A percentile compares a stretch with the other conserved stretches of the same genome.
These are phyloP conservation scores for Hiodon tergisus DNA, from an alignment of 2,113 vertebrate genomes.

Conservation along the genomic window DNA sequence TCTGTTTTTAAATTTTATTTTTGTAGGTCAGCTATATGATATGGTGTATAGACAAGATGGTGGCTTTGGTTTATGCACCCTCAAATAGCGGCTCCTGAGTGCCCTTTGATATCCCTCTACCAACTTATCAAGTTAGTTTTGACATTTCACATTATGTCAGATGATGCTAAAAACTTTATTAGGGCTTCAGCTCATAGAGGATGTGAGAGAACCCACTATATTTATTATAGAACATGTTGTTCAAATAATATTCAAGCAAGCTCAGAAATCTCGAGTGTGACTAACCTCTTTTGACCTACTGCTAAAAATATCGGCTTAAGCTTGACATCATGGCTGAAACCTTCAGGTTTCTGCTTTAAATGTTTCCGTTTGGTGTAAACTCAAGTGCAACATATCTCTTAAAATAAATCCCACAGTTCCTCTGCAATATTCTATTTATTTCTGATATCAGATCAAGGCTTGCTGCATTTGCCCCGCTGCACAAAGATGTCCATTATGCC, in stretches of 20 bases:
- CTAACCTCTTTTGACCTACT: slow-evolving; percentile 36
- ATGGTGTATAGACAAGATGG: too few species aligned
- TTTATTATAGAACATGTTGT: slow-evolving; percentile 6
- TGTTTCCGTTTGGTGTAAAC: slow-evolving; percentile 36
- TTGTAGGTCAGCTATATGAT: too few species aligned
- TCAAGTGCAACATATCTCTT: slow-evolving; percentile 33
- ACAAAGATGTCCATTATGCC: slow-evolving; percentile 31
- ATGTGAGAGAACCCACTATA: slow-evolving; percentile 7
- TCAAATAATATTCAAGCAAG: slow-evolving; percentile 9
- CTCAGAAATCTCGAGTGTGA: slow-evolving; percentile 24
- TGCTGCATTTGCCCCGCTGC: slow-evolving; percentile 20
- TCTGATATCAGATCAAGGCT: slow-evolving; percentile 32
- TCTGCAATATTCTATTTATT: slow-evolving; percentile 32
- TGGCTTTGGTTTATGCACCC: too few species aligned
- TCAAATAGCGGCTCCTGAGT: too few species aligned
- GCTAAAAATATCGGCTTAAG: slow-evolving; percentile 41
- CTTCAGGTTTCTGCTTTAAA: slow-evolving; percentile 37
- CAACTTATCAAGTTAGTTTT: too few species aligned
- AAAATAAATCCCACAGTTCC: slow-evolving; percentile 21
- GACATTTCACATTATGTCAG: too few species aligned
- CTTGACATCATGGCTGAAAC: slow-evolving; percentile 41
- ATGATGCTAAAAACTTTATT: too few species aligned
- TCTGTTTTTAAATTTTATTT: too few species aligned
- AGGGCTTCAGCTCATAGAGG: neutral
- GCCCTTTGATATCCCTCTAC: too few species aligned